phyloP scores from a whole-genome alignment of 1,140 invertebrate species.

The Trichonephila clavata region DNA sequence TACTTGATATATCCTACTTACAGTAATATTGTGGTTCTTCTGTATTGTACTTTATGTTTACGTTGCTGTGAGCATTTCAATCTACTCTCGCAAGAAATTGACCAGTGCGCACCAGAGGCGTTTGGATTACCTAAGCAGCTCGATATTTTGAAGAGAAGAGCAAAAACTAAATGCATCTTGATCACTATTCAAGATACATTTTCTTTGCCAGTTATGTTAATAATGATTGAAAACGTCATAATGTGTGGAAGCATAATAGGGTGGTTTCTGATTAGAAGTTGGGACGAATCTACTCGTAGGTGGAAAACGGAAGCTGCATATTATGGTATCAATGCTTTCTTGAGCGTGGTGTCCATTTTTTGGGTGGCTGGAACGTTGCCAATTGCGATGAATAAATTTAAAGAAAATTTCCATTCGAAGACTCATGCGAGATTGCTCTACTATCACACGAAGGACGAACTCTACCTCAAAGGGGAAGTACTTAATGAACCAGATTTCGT shows the following conservation, averaged over 20 bases:
- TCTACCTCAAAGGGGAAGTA: neutral
- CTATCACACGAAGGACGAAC: neutral
- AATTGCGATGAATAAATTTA: neutral
- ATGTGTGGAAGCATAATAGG: neutral
- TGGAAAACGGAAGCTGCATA: neutral
- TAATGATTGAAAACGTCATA: neutral
- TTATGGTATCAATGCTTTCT: neutral
- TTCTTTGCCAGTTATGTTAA: neutral
- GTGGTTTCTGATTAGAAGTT: neutral
- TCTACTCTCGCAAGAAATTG: neutral
- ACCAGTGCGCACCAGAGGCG: neutral
- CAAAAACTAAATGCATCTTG: neutral
- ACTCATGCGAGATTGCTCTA: neutral
- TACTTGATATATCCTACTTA: neutral
- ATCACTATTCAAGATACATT: neutral
- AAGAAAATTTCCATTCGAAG: neutral
- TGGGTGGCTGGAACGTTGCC: neutral
- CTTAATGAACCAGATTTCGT: neutral
- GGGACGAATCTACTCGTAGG: neutral
- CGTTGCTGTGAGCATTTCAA: neutral
- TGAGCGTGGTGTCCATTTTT: neutral
- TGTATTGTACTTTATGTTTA: neutral
- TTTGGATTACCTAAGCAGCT: neutral
- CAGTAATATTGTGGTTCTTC: neutral
- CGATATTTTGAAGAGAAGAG: neutral